Evolutionary conservation across 2,797 vertebrate genomes (phyloP).

Genomic region (Gymnocypris eckloni): DNA sequence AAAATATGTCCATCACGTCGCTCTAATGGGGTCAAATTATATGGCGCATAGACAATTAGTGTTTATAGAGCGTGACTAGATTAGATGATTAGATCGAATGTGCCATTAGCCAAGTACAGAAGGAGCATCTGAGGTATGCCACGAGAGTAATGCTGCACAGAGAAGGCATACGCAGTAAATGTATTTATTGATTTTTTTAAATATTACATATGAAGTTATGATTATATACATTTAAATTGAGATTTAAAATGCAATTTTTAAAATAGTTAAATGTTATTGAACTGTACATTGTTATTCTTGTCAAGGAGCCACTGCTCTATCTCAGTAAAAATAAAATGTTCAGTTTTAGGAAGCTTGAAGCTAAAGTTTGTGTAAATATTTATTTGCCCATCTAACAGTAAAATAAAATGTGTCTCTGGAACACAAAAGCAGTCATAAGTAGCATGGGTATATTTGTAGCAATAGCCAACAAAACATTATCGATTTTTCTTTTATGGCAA

Average conservation of each 20-base stretch:
- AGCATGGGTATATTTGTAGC: too few relatives aligned
- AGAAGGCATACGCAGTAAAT: neutral
- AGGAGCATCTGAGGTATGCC: neutral
- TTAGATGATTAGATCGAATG: constrained; percentile 4
- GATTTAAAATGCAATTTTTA: neutral
- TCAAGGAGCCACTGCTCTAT: too few relatives aligned
- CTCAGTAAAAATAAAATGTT: neutral
- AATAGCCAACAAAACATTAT: too few relatives aligned
- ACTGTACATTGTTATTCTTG: neutral
- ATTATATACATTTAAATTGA: neutral
- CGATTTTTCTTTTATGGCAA: too few relatives aligned
- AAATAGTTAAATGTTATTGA: neutral
- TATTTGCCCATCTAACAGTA: neutral
- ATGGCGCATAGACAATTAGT: constrained; percentile 3
- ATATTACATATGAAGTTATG: neutral
- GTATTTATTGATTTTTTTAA: neutral
- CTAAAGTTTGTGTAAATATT: neutral
- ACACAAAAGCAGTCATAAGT: too few relatives aligned
- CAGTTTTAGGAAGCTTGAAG: neutral
- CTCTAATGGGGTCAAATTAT: constrained; percentile 15
- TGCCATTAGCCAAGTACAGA: neutral
- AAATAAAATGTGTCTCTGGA: too few relatives aligned
- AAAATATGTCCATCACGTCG: constrained; percentile 15
- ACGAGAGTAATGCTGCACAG: neutral
- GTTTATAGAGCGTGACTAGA: constrained; percentile 14